Evolutionary conservation across 2,888 invertebrate genomes (phyloP).

Genomic region (Athalia rosae): DNA sequence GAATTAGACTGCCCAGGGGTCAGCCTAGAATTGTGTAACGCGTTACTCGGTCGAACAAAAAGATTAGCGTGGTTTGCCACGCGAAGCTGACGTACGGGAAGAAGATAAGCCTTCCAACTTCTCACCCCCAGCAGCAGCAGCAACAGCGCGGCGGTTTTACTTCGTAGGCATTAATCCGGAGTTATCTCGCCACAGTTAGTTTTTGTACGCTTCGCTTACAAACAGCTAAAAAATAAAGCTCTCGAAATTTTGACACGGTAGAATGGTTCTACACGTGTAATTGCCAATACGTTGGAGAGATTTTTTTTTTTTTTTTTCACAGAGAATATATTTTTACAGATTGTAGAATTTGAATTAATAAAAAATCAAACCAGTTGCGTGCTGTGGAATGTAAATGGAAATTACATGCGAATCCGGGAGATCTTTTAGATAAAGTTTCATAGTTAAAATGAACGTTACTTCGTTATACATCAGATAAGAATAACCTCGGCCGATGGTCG

Average conservation of each 20-base stretch:
- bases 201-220: too few species aligned
- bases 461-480: background rate
- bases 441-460: background rate
- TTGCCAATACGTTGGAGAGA: too few species aligned
- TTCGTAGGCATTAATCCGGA: conserved; percentile 14
- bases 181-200: conserved; percentile 6
- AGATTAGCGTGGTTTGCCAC: conserved; percentile 71
- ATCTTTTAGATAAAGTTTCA: background rate
- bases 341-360: background rate
- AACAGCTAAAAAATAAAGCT: background rate
- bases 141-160: conserved; percentile 20
- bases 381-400: conserved; percentile 19
- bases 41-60: conserved; percentile 32
- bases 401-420: conserved; percentile 17
- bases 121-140: conserved; percentile 24
- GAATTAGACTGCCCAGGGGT: background rate
- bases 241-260: background rate
- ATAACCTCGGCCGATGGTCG: background rate
- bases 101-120: conserved; percentile 63
- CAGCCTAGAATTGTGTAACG: conserved; percentile 20
- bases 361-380: background rate
- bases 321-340: background rate
- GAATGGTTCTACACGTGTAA: background rate
- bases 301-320: too few species aligned
- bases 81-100: conserved; percentile 69